phyloP scores from a whole-genome alignment of 2,888 invertebrate species.

The Prenolepis imparis region DNA sequence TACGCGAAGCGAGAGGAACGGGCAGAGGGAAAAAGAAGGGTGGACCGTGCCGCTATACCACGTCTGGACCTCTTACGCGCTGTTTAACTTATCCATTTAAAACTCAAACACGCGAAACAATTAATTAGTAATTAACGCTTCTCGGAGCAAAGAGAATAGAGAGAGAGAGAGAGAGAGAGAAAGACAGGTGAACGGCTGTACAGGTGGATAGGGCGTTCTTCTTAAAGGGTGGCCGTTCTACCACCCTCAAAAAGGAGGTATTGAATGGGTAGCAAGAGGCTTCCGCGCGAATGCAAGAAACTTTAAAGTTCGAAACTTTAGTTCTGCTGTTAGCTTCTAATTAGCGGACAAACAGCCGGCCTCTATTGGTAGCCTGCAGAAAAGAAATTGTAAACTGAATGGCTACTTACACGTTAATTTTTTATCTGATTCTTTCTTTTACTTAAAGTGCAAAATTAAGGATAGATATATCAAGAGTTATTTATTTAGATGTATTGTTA shows the following conservation, averaged over 20 bases:
- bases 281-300: constrained; percentile 82
- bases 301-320: constrained; percentile 85
- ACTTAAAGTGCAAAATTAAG: neutral
- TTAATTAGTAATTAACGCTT: constrained; percentile 85
- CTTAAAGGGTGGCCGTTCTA: constrained; percentile 72
- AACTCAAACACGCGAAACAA: constrained; percentile 85
- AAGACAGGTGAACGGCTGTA: constrained; percentile 38
- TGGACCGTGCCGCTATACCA: constrained; percentile 57
- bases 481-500: neutral
- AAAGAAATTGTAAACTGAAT: constrained; percentile 62
- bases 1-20: constrained; percentile 58
- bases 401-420: constrained; percentile 23
- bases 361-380: constrained; percentile 66
- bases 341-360: constrained; percentile 85
- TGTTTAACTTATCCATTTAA: constrained; percentile 84
- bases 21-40: constrained; percentile 56
- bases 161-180: constrained; percentile 54
- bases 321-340: constrained; percentile 85
- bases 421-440: constrained; percentile 12
- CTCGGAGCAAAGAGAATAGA: constrained; percentile 55
- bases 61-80: constrained; percentile 74
- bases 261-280: constrained; percentile 68
- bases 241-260: constrained; percentile 60
- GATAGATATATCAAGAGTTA: neutral
- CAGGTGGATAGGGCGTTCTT: constrained; percentile 62